Evolutionary conservation across 2,888 invertebrate species (phyloP).

Genomic region (Galeopsomyia nigrocyanea): DNA sequence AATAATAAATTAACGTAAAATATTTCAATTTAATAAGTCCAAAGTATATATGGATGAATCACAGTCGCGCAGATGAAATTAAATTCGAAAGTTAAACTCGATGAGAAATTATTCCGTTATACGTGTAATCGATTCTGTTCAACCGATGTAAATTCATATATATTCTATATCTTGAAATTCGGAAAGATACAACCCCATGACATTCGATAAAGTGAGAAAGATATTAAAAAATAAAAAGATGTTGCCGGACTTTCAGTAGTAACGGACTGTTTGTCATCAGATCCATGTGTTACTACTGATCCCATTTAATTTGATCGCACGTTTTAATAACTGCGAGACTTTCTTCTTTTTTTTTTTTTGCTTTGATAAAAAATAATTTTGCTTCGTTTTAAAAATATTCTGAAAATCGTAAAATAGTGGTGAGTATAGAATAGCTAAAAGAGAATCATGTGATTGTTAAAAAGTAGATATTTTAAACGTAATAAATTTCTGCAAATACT

Average conservation of each 20-base stretch:
- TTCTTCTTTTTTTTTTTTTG: background rate
- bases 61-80: too few relatives aligned
- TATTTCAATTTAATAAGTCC: too few relatives aligned
- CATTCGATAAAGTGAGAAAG: background rate
- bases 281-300: background rate
- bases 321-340: background rate
- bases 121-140: too few relatives aligned
- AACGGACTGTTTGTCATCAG: background rate
- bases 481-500: too few relatives aligned
- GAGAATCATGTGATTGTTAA: background rate
- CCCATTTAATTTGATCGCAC: background rate
- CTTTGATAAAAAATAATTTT: too few relatives aligned
- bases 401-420: background rate
- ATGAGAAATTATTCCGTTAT: too few relatives aligned
- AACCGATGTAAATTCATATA: too few relatives aligned
- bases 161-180: background rate
- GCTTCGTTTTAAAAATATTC: background rate
- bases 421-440: background rate
- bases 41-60: too few relatives aligned
- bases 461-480: too few relatives aligned
- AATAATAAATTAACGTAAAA: too few relatives aligned
- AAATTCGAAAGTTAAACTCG: too few relatives aligned
- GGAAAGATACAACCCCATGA: conserved; percentile 3
- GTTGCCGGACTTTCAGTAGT: background rate
- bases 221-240: conserved; percentile 28